phyloP scores from a whole-genome alignment of 1,140 invertebrate genomes.

The Pectinophora gossypiella region DNA sequence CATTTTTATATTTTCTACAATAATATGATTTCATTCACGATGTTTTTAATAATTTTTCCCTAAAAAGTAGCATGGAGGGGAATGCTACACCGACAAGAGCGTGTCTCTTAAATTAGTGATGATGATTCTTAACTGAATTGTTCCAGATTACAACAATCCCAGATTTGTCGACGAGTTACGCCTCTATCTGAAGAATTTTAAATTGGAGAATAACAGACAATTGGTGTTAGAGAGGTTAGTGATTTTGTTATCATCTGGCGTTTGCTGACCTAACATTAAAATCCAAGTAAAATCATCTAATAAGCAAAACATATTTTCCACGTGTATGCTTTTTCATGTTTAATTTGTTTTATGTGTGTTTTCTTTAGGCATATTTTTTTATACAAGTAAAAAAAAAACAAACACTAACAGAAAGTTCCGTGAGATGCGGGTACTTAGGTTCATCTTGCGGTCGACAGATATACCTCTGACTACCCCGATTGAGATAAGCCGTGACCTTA shows the following conservation, averaged over 20 bases:
- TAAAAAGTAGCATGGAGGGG: too few relatives aligned
- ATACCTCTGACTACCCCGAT: too few relatives aligned
- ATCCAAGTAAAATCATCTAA: background rate
- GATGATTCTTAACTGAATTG: too few relatives aligned
- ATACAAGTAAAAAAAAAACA: background rate
- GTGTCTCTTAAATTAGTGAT: too few relatives aligned
- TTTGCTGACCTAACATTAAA: too few relatives aligned
- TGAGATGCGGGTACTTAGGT: too few relatives aligned
- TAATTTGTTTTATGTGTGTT: background rate
- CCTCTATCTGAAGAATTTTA: constrained; percentile 52
- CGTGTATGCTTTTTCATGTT: background rate
- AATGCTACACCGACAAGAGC: too few relatives aligned
- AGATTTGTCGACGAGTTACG: constrained; percentile 44
- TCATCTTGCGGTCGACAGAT: too few relatives aligned
- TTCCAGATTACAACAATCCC: constrained; percentile 34
- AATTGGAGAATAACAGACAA: constrained; percentile 55
- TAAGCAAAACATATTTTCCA: background rate
- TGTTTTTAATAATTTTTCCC: too few relatives aligned
- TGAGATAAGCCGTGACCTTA: too few relatives aligned
- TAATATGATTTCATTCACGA: background rate
- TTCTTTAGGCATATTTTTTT: background rate
- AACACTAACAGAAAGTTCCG: background rate
- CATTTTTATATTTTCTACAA: background rate
- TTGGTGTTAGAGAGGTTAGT: constrained; percentile 49
- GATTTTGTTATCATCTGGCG: background rate